Base-by-base conservation (phyloP, 2,888 invertebrate species). In the Adelognathus sp. region DNA sequence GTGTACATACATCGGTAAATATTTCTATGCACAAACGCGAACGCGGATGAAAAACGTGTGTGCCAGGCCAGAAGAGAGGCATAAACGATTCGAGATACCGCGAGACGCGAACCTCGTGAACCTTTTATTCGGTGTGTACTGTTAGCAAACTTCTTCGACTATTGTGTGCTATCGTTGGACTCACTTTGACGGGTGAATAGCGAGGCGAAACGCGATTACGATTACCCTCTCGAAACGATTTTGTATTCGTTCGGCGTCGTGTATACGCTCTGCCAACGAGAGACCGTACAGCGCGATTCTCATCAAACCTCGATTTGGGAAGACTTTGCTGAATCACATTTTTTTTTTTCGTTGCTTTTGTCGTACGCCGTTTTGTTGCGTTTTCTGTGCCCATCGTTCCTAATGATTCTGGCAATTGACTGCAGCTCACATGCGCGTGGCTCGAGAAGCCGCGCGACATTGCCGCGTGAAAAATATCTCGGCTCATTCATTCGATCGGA, bases 61-160 rank as follows among this genome's bases (percentile, higher is more conserved):
- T 39, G 39, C 54, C 41, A n/a, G n/a, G n/a, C n/a, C n/a, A n/a
- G n/a, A n/a, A n/a, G 29, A 67, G 27, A 61, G 18, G 36, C 50
- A 61, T 61, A 71, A 71, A 61, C 71, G 71, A 52, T 61, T 41
- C 52, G 52, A 61, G 61, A 61, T 41, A 41, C 9, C 16, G 9
- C 52, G 54, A 52, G 21, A 54, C 27, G 46, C 58, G 7, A 52
- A 46, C 4, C 50, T 46, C 58, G 14, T 11, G 56, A 69, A 18
- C 29, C 60, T 60, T 60, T 60, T n/a, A 16, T 41, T 46, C 50
- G 50, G 44, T 56, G n/a, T 14, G n/a, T n/a, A 39, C 52, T 44
- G 41, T 63, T 72, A 29, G 41, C 61, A 54, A 72, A 41, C 54
- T 61, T 14, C 39, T 18, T 7, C n/a, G n/a, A 9, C 36, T 66